Evolutionary conservation across 2,797 vertebrate species (phyloP).

Genomic region (Pseudotriccus pelzelni): DNA sequence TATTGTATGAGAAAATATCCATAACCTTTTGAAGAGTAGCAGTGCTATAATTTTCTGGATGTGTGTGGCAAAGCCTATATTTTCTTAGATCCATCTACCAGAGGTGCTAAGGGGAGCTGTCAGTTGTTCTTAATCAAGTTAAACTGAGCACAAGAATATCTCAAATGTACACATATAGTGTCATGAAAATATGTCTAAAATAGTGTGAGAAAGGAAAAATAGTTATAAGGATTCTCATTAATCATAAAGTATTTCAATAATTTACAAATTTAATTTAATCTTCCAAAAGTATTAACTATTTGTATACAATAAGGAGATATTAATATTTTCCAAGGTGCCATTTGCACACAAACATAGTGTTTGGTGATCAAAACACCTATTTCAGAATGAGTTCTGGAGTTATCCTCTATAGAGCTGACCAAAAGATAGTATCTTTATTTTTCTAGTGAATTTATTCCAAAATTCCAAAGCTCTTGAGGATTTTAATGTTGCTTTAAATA

Average conservation of each 20-base stretch:
- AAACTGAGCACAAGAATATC: background rate
- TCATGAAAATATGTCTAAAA: background rate
- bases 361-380: background rate
- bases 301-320: background rate
- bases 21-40: background rate
- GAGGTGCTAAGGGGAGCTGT: background rate
- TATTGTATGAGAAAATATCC: background rate
- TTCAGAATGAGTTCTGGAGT: background rate
- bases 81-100: background rate
- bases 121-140: background rate
- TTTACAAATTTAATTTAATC: background rate
- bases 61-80: background rate
- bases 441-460: background rate
- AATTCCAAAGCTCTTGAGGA: background rate
- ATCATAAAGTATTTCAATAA: background rate
- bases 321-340: background rate
- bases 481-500: background rate
- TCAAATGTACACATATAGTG: background rate
- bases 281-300: background rate
- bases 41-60: background rate
- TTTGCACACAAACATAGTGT: fast-evolving
- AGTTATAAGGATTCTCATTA: background rate
- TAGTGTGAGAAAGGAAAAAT: background rate
- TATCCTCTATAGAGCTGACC: background rate
- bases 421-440: background rate